Evolutionary conservation across 1,140 invertebrate species (phyloP), one percentile per base, ranked within the genome.

Genomic region (Diabrotica undecimpunctata): DNA sequence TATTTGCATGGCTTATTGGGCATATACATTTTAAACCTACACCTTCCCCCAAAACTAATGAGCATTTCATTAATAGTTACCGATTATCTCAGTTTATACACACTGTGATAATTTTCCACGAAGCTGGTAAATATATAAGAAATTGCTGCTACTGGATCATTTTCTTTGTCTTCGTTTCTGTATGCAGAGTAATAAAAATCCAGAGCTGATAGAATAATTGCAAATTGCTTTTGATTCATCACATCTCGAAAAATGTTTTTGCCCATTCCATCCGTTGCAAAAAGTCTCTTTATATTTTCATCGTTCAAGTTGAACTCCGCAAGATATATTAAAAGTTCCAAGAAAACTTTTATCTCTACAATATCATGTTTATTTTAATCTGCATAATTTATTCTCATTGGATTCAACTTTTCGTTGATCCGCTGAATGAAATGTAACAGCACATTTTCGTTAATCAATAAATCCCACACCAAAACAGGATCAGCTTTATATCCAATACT

Each of bases 1-100:
- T 66, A 66, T 35, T 62, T 57, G 11, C 13, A n/a, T 6, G 65
- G 65, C 52, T 66, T 66, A 10, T 39, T 66, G 38, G 54, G 54
- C 36, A 66, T 66, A 13, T 66, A 66, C 60, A 62, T 58, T 35
- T 39, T 46, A 39, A 66, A 66, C 36, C 12, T 55, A 57, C 52
- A 62, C 46, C 54, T 66, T n/a, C 54, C 55, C 36, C 61, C n/a
- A 54, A 62, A 66, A 9, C 38, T n/a, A 36, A 66, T 52, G 5
- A 61, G 36, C 54, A 56, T 56, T 56, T 56, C 54, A 36, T 56
- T 35, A 7, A 56, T 36, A 36, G 13, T 35, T 7, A 54, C 59
- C 12, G 13, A 66, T 25, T 62, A 13, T 3, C 36, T 38, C 39
- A 59, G 37, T 37, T 11, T 11, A 50, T 69, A 69, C 35, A 25